Base-by-base conservation (phyloP, 2,797 vertebrate genomes). In the Margarornis squamiger region DNA sequence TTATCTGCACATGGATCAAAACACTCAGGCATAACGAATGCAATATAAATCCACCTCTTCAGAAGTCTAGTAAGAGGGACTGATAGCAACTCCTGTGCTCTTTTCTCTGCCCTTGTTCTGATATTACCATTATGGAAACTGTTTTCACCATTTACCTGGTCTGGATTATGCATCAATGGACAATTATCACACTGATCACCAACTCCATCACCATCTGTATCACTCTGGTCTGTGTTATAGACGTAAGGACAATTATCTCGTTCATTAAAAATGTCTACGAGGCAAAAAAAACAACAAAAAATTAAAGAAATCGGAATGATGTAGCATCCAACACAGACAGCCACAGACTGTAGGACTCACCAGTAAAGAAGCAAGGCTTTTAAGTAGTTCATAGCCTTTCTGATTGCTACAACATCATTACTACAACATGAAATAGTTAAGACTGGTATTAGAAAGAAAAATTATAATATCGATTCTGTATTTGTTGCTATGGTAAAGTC, bases 101-200 rank as follows among this genome's bases (percentile, higher is more conserved):
- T 73, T 46, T 66, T 32, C 24, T 52, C 41, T 63, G 9, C 38
- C 7, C 18, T 80, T 75, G 8, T 67, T 82, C 46, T 67, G 24
- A 82, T 1, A 3, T n/a, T 46, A 57, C 18, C 22, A 63, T 82
- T 54, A 82, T 52, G 6, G 9, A 41, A 58, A 19, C 3, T 9
- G 3, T 20, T 7, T 43, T 15, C 16, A 30, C 12, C 6, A 78
- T 74, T 96, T 94, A 99, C 99, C 99, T 99, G 99, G 36, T 99
- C 99, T 7, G 99, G 99, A 96, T 99, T 99, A 97, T 99, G 99
- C 97, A 99, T 98, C 93, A 99, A 66, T 4, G 99, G 99, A 88
- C 99, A 99, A 80, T 99, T 99, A 97, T 99, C 99, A 95, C 99
- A 99, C 84, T 99, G 99, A 96, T 99, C 99, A 12, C 99, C 99